phyloP scores from a whole-genome alignment of 2,888 invertebrate genomes.

The Criorhina ranunculi region DNA sequence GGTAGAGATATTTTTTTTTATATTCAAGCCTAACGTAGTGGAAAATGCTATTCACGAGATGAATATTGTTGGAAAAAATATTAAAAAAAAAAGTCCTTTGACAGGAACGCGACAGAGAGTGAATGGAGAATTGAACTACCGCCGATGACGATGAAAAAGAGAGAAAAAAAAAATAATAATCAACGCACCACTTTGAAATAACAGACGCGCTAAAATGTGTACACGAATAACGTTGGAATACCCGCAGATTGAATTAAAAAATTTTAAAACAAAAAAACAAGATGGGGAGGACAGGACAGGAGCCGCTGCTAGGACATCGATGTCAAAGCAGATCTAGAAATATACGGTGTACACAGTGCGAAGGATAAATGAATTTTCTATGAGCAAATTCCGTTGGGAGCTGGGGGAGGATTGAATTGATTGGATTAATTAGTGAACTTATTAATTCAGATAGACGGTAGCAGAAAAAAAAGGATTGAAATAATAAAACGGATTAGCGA shows the following conservation, averaged over 20 bases:
- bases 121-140: not conserved
- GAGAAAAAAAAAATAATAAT: slow-evolving; percentile 30
- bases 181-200: slow-evolving; percentile 49
- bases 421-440: slow-evolving; percentile 76
- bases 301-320: slow-evolving; percentile 34
- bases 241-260: slow-evolving; percentile 74
- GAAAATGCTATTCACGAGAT: slow-evolving; percentile 73
- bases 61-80: slow-evolving; percentile 66
- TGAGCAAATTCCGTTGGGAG: slow-evolving; percentile 60
- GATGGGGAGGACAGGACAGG: no score
- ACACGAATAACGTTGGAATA: slow-evolving; percentile 52
- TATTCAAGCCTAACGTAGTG: slow-evolving; percentile 70
- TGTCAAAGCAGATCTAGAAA: slow-evolving; percentile 31
- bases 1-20: slow-evolving; percentile 45
- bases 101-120: slow-evolving; percentile 63
- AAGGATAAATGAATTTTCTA: slow-evolving; percentile 73
- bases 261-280: slow-evolving; percentile 2
- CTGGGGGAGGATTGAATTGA: slow-evolving; percentile 66
- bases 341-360: slow-evolving; percentile 23
- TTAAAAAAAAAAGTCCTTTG: slow-evolving; percentile 58
- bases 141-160: slow-evolving; percentile 4
- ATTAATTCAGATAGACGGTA: slow-evolving; percentile 66
- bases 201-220: slow-evolving; percentile 66
- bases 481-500: slow-evolving; percentile 66
- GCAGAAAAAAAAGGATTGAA: slow-evolving; percentile 35